Base-by-base conservation (phyloP, 2,888 invertebrate species). In the Temnothorax ravouxi region DNA sequence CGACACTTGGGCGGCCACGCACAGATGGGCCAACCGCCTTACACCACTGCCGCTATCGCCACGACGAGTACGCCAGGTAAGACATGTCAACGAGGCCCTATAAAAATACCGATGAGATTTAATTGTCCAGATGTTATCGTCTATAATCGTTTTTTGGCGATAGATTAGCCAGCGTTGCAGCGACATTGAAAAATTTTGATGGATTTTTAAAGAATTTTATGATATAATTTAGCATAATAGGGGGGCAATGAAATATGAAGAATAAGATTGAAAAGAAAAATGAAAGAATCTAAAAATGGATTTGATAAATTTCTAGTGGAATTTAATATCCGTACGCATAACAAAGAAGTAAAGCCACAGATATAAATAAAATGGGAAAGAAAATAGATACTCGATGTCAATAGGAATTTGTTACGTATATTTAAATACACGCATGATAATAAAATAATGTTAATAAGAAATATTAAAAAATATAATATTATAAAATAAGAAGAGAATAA, bases 1-100 rank as follows among this genome's bases (percentile, higher is more conserved):
- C 93, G 95, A 80, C 94, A 94, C 84, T 89, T 94, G 89, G 89
- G 91, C 80, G 94, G 91, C 95, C 93, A 95, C 93, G 87, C 95
- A 94, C 91, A 96, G 96, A 91, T 96, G 96, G 95, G 96, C 96
- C 93, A 96, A 96, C 91, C 96, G 83, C 91, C 97, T 88, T 97
- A 97, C 94, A 97, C 96, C 88, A 93, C 94, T 89, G 93, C 93
- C 91, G 92, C 93, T 54, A 94, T 94, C 86, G 94, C 94, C 82
- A 93, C 93, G 92, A 96, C 95, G 91, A 96, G 95, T 93, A 96
- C 95, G 92, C 95, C 95, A 94, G 97, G 97, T 97, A 94, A 94
- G 94, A 3, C 59, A 6, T 4, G 18, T 21, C 38, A 13, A 34
- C 34, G 34, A 15, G 38, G 9, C 1, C 6, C 44, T n/a, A 41